Base-by-base conservation (phyloP, 92 coral and sea anemone genomes). In the Phymanthus crucifer region DNA sequence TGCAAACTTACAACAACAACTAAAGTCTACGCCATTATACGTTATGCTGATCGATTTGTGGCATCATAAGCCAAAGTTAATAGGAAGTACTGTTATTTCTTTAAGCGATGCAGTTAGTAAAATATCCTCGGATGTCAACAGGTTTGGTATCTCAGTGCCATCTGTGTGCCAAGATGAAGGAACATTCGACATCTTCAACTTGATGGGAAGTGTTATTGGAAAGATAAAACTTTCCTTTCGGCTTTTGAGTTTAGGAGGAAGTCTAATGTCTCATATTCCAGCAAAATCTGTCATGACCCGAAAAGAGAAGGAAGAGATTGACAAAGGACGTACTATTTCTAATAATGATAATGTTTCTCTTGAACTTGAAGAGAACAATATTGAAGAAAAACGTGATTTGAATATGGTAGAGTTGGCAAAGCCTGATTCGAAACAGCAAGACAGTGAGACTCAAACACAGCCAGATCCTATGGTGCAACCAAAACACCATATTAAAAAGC, bases 231-330 rank as follows among this genome's bases (percentile, higher is more conserved):
- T 96, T 35, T 86, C 89, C 31, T 89, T 86, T 57, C 83, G 96
- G 52, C 75, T 96, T 64, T 74, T 96, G 38, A 96, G 99, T 83
- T 86, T 96, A 26, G 99, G 99, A n/a, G 98, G 96, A 4, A 69
- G 88, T 16, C 88, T 96, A 7, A 87, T 90, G 32, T 94, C 97
- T 23, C 99, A 96, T 75, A 85, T 96, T 76, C 89, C 89, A 24
- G 43, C 81, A 70, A 79, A 24, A 36, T 66, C 97, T 21, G 70
- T 91, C 61, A 85, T 79, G 34, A 78, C 81, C 82, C 43, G 27
- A 27, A 40, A 21, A 18, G 75, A 48, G 27, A 80, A 50, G 32
- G 77, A 66, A 33, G 76, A 72, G 34, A 31, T 33, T 6, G 78
- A 48, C 57, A 78, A 65, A 48, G 52, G 70, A 50, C 73, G 58